Evolutionary conservation across 2,888 invertebrate species (phyloP).

Genomic region (Luperina nickerlii): DNA sequence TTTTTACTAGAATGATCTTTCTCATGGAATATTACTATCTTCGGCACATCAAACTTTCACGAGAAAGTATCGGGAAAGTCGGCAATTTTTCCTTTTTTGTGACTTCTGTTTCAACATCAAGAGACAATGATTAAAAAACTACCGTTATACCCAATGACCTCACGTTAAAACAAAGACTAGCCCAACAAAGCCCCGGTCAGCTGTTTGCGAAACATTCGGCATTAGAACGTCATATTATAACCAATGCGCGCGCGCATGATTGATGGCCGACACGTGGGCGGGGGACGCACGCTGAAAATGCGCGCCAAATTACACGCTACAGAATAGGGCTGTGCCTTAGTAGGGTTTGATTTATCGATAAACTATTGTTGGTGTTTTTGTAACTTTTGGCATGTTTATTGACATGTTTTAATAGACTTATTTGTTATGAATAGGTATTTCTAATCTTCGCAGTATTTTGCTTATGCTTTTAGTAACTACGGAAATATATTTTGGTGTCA

Average conservation of each 20-base stretch:
- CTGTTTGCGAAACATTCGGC: constrained; percentile 80
- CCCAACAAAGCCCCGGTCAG: constrained; percentile 76
- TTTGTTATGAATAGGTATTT: neutral
- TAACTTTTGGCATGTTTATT: constrained; percentile 1
- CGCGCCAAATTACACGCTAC: constrained; percentile 82
- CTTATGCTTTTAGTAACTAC: neutral
- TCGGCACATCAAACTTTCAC: neutral
- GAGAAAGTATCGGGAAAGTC: neutral
- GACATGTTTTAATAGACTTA: neutral
- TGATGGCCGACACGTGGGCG: constrained; percentile 84
- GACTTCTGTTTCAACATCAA: neutral
- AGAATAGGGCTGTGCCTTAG: constrained; percentile 64
- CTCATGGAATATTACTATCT: neutral
- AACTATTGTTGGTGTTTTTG: neutral
- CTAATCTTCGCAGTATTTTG: neutral
- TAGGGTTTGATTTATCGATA: constrained; percentile 51
- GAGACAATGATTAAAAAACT: constrained; percentile 25
- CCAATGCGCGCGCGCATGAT: constrained; percentile 80
- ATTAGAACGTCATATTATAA: constrained; percentile 87
- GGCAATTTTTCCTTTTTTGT: neutral
- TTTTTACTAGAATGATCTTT: neutral
- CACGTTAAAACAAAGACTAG: constrained; percentile 69
- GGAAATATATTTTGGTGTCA: no score
- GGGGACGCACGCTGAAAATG: constrained; percentile 81
- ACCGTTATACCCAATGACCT: constrained; percentile 64